Base-by-base conservation (phyloP, 2,113 vertebrate species). In the Cebidichthys violaceus region DNA sequence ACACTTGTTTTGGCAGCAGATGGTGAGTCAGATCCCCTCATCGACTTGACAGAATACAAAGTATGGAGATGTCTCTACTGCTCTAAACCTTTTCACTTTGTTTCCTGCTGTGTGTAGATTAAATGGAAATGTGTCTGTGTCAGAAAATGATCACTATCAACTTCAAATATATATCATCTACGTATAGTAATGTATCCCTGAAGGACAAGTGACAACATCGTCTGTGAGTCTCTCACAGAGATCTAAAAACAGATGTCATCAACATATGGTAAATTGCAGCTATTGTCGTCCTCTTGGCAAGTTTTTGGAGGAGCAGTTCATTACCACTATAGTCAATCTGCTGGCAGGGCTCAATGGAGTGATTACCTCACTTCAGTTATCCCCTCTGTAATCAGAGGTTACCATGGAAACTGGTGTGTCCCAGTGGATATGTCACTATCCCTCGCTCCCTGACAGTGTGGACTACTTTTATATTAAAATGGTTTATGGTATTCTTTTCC, bases 361-460 rank as follows among this genome's bases (percentile, higher is more conserved):
- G 85, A 89, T 94, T 90, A 89, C 89, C 91, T 94, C 90, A 90
- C 92, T 92, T 90, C 89, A 92, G 81, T 85, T 88, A 85, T 91
- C 93, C 80, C 77, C 75, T 85, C 87, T 87, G 80, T 90, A 87
- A 93, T 93, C 87, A 85, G 75, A 85, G 52, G 94, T 95, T 92
- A 88, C 95, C 93, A 95, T 95, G 92, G 94, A 92, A 95, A 95
- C 95, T 79, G 83, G 67, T 64, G 82, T 88, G 81, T 87, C 90
- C 92, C 88, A 80, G 70, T 83, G 77, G 80, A 83, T 78, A 61
- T 83, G 55, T 70, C 60, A 24, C 85, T 90, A 80, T 50, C 80
- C 62, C 47, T 24, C 61, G 55, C 54, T 60, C 77, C 74, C 29
- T n/a, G n/a, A 37, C 45, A 65, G 37, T 65, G 29, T 60, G 20